Base-by-base conservation (phyloP, 1,140 invertebrate species). In the Caenorhabditis remanei region DNA sequence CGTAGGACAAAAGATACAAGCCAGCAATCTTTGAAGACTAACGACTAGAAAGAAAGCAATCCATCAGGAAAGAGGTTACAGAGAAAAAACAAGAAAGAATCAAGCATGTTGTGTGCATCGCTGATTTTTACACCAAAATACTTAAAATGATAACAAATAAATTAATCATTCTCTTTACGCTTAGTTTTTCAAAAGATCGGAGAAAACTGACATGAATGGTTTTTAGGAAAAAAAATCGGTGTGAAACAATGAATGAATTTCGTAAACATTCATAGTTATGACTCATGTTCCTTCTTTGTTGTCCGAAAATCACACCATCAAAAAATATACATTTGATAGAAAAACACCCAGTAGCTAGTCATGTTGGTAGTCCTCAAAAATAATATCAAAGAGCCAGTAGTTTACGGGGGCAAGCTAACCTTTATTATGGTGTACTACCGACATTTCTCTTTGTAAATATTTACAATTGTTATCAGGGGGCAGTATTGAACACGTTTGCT, bases 381-480 rank as follows among this genome's bases (percentile, higher is more conserved):
- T 13, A 8, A 19, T n/a, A 79, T 32, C 19, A 50, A 63, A 40
- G 21, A 11, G 11, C 55, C 19, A n/a, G 55, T 58, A 58, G 21
- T 40, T 11, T 63, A 14, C 40, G 4, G 9, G 71, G 8, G 71
- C 46, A 79, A 0, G 40, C 71, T 53, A 50, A 79, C 71, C 40
- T 79, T 79, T 79, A 79, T 79, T 79, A 50, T 79, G 43, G 71
- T 50, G 71, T 79, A 79, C 46, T 53, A 50, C 71, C 46, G 71
- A 50, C 71, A 79, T 41, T 79, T 79, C 4, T 46, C 71, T 24
- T 24, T 8, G 71, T 79, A 79, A 79, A 79, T 79, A 79, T 79
- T 79, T 79, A 79, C 71, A 79, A 79, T 53, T 24, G 71, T 79
- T 79, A 79, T 79, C 71, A 79, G 71, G 41, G n/a, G 61, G 46